Conservation (phyloP, 2,888 invertebrate genomes). For the Sesia apiformis region DNA sequence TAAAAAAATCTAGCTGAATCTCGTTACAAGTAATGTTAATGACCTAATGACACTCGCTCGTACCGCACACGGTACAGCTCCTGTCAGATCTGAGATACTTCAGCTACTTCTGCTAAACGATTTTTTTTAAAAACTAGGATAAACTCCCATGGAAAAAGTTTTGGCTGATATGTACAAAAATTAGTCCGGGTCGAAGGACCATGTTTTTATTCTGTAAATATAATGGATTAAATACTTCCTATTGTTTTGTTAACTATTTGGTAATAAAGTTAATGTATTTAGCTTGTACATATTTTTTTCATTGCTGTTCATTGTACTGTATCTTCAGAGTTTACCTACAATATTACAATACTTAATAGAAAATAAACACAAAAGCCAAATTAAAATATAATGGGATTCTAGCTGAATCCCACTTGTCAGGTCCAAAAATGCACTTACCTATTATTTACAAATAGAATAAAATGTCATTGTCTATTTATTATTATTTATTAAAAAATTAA, state of each 20-base stretch:
- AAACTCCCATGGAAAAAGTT: slow-evolving; percentile 98
- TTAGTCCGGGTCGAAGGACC: slow-evolving; percentile 46
- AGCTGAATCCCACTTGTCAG: too few species aligned
- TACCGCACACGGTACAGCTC: slow-evolving; percentile 81
- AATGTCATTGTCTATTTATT: too few species aligned
- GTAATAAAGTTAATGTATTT: background rate
- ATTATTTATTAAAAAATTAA: too few species aligned
- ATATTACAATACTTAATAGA: too few species aligned
- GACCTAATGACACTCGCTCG: slow-evolving; percentile 83
- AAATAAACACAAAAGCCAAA: too few species aligned
- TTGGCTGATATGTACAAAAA: slow-evolving; percentile 99
- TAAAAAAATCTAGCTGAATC: too few species aligned
- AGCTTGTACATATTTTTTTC: too few species aligned
- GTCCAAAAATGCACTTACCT: too few species aligned
- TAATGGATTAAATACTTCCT: background rate
- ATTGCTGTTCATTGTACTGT: too few species aligned
- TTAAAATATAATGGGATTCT: too few species aligned
- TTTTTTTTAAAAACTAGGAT: slow-evolving; percentile 95
- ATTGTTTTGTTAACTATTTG: background rate
- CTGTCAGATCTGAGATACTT: slow-evolving; percentile 90
- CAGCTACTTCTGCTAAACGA: slow-evolving; percentile 93
- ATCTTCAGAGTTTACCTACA: too few species aligned
- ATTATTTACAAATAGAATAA: too few species aligned
- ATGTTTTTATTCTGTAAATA: background rate
- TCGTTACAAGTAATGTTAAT: slow-evolving; percentile 89